Evolutionary conservation across 2,888 invertebrate species (phyloP).

Genomic region (Sympetrum striolatum): DNA sequence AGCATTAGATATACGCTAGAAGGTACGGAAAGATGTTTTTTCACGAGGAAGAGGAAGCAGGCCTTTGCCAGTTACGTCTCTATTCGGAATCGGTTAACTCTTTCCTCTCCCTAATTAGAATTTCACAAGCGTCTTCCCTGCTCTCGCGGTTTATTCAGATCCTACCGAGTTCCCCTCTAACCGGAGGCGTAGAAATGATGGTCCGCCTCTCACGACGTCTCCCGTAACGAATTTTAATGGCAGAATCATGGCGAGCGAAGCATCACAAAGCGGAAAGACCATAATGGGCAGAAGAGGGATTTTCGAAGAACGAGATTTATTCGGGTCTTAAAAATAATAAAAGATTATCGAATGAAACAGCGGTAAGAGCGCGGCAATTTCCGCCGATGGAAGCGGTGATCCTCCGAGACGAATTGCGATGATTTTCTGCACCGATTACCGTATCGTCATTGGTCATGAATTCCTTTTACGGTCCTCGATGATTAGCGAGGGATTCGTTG

Average conservation of each 20-base stretch:
- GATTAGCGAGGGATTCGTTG: too few species aligned
- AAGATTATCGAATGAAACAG: neutral
- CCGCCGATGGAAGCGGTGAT: neutral
- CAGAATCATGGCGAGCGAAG: neutral
- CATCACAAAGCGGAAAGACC: neutral
- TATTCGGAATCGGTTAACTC: neutral
- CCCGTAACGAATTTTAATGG: neutral
- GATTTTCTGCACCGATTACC: neutral
- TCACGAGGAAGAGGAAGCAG: neutral
- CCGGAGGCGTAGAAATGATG: neutral
- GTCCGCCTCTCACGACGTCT: neutral
- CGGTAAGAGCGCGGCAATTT: neutral
- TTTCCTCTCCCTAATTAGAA: neutral
- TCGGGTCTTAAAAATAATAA: neutral
- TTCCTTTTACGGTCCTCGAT: too few species aligned
- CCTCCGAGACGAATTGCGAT: neutral
- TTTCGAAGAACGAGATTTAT: neutral
- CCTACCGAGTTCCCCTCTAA: neutral
- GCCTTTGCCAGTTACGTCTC: neutral
- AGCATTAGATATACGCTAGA: neutral
- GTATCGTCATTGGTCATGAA: neutral
- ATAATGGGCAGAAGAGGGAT: neutral
- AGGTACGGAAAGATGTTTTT: neutral
- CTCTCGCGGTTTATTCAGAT: neutral
- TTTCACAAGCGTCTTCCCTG: neutral